These are phyloP conservation scores for Mimumesa dahlbomi DNA, from an alignment of 2,888 invertebrate genomes.

Conservation along the genomic window DNA sequence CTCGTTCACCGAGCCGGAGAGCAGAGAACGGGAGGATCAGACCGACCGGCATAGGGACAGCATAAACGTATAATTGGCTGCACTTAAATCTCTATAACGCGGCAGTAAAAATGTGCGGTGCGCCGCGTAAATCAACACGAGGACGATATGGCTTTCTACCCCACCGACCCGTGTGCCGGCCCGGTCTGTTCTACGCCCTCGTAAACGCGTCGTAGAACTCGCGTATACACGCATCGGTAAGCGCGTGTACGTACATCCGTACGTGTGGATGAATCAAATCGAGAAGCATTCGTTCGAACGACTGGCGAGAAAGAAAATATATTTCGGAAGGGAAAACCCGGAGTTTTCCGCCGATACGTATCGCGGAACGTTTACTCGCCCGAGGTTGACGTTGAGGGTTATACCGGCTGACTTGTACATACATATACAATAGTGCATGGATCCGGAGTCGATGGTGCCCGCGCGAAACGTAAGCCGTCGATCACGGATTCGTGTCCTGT, in stretches of 20 bases:
- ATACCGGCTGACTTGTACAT: too few species aligned
- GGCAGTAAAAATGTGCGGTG: conserved; percentile 77
- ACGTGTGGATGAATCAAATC: too few species aligned
- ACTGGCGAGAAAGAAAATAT: too few species aligned
- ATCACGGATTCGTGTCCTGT: conserved; percentile 26
- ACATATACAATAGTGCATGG: too few species aligned
- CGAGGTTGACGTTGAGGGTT: too few species aligned
- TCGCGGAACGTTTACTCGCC: too few species aligned
- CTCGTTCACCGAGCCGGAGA: background rate
- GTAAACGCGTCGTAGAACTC: conserved; percentile 58
- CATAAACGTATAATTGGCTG: conserved; percentile 79
- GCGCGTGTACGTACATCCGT: conserved; percentile 12
- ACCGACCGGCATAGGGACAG: conserved; percentile 45
- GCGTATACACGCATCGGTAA: conserved; percentile 28
- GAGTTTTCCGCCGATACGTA: too few species aligned
- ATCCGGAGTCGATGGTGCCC: background rate
- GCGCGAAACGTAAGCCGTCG: conserved; percentile 23
- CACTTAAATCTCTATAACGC: conserved; percentile 79
- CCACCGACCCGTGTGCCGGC: conserved; percentile 19
- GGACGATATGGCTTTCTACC: conserved; percentile 74
- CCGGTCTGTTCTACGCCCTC: conserved; percentile 47
- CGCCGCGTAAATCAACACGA: conserved; percentile 77
- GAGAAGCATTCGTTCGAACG: too few species aligned
- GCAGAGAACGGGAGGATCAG: conserved; percentile 13
- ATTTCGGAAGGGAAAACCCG: too few species aligned